These are phyloP conservation scores for Melanerpes formicivorus DNA, from an alignment of 2,113 vertebrate species.

Conservation along the genomic window DNA sequence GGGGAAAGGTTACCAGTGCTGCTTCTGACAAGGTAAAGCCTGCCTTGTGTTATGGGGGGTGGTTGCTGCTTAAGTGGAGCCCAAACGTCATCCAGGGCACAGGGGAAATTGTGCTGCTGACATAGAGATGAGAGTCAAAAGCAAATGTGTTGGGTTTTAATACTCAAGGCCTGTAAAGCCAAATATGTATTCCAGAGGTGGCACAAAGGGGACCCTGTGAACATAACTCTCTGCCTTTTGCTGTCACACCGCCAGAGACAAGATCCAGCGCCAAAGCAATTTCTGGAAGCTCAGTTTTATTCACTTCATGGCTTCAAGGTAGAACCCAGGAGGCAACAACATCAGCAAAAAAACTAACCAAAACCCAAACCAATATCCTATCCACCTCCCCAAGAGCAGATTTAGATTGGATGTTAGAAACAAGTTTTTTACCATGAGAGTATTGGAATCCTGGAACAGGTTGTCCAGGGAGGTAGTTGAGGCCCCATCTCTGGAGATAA, in stretches of 20 bases:
- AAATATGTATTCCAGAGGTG: background rate
- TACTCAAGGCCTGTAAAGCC: background rate
- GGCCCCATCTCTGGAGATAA: no score
- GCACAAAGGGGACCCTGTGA: background rate
- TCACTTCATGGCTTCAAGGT: background rate
- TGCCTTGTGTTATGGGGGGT: background rate
- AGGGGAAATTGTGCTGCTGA: rapidly evolving
- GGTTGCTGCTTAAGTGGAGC: background rate
- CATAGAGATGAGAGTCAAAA: background rate
- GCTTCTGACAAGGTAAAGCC: background rate
- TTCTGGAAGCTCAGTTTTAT: background rate
- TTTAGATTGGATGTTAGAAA: no score
- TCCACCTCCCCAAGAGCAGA: background rate
- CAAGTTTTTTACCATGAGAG: no score
- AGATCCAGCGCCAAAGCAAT: background rate
- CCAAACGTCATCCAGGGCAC: background rate
- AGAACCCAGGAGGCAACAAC: background rate
- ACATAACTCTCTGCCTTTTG: background rate
- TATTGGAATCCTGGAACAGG: no score
- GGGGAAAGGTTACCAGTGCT: background rate
- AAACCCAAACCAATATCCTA: background rate
- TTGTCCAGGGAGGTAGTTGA: no score
- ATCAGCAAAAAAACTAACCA: rapidly evolving
- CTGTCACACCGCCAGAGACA: background rate
- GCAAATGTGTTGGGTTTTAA: background rate